Conservation (phyloP, 2,113 vertebrate species). For the Hemiprocne comata region DNA sequence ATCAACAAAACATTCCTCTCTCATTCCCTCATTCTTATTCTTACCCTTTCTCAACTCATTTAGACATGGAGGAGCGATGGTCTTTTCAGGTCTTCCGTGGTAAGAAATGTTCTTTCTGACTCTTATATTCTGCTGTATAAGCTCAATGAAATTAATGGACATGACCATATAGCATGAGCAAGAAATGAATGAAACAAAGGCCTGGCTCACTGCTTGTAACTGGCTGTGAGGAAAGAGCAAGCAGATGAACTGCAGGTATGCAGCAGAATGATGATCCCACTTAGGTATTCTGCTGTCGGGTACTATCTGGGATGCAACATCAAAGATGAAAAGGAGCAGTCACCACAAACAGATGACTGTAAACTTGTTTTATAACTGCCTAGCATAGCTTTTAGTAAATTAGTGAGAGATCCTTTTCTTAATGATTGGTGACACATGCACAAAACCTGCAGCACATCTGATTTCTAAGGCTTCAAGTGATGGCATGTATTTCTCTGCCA, state of each 20-base stretch:
- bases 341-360: background rate
- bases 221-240: background rate
- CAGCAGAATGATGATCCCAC: background rate
- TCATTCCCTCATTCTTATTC: background rate
- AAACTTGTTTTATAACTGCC: background rate
- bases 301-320: background rate
- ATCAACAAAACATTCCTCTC: background rate
- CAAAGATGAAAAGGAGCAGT: slow-evolving; percentile 12
- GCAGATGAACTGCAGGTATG: background rate
- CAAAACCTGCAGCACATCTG: background rate
- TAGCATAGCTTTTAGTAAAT: slow-evolving; percentile 23
- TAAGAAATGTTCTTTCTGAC: background rate
- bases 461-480: slow-evolving; percentile 17
- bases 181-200: background rate
- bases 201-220: background rate
- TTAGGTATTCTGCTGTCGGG: background rate
- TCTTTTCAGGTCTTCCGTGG: background rate
- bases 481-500: slow-evolving; percentile 7
- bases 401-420: background rate
- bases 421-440: slow-evolving; percentile 14
- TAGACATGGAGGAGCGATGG: background rate
- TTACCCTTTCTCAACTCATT: background rate
- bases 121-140: background rate
- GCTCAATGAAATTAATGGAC: background rate
- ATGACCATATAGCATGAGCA: background rate